Base-by-base conservation (phyloP, 2,113 vertebrate species). In the Camelus bactrianus region DNA sequence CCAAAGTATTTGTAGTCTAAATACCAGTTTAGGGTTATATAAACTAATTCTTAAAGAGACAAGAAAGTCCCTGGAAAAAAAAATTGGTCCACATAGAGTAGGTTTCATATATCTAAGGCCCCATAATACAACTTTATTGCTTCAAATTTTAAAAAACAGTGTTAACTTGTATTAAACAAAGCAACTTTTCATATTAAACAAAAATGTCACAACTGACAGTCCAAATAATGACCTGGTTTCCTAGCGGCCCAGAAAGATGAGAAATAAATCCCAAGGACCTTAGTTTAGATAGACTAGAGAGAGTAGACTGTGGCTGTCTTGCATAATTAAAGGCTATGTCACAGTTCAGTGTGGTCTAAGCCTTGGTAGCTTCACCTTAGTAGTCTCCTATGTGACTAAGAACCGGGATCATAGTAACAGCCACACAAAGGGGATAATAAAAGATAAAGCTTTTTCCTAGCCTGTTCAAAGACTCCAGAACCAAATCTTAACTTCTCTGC, bases 231-330 rank as follows among this genome's bases (percentile, higher is more conserved):
- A 97, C 97, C 97, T 98, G 95, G 80, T 98, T 98, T 98, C 89
- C 91, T 94, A 92, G 97, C 91, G 90, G 97, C 98, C 98, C 96
- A 98, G 97, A 98, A 98, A 98, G 95, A 97, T 92, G 96, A 92
- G 96, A 97, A 98, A 98, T 98, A 98, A 98, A 98, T 97, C 97
- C 97, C 93, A 95, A 94, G 97, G 94, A 98, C 97, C 96, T 96
- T 90, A 93, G 89, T 97, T 98, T 76, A 97, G 97, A 97, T 76
- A 97, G 96, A 96, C 93, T 96, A 92, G 97, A 97, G 93, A 97
- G 89, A 97, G 97, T 81, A 91, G 84, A 96, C 83, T 17, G 52
- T 54, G 72, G 80, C 56, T 95, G 82, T 92, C 94, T 76, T 67
- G 42, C 60, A 96, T 82, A 97, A 97, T 97, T 96, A 97, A 98